Conservation (phyloP, 2,797 vertebrate genomes). For the Microtus obscurus region DNA sequence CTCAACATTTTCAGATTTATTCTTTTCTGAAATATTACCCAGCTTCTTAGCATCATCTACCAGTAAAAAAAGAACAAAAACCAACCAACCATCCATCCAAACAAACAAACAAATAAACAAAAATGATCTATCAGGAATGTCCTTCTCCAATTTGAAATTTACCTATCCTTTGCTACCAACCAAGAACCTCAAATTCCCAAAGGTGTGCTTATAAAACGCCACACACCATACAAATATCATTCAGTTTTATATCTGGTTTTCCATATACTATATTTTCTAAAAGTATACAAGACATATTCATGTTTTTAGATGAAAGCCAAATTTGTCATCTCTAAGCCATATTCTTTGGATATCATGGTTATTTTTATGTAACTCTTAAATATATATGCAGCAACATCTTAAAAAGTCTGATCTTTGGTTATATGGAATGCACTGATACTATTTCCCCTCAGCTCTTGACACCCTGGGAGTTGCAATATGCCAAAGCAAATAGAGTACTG, state of each 20-base stretch:
- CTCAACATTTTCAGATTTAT: background rate
- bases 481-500: conserved; percentile 32
- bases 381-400: background rate
- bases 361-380: conserved; percentile 41
- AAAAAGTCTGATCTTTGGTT: conserved; percentile 43
- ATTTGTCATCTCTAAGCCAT: background rate
- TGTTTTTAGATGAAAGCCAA: conserved; percentile 7
- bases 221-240: background rate
- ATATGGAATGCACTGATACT: background rate
- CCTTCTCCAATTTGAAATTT: background rate
- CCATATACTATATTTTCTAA: background rate
- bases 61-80: background rate
- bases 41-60: background rate
- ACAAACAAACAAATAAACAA: background rate
- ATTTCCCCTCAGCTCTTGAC: conserved; percentile 13
- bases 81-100: background rate
- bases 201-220: background rate
- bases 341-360: conserved; percentile 18
- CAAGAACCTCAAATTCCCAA: conserved; percentile 13
- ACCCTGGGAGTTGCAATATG: conserved; percentile 45
- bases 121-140: background rate
- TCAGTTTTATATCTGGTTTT: conserved; percentile 44
- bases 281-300: background rate
- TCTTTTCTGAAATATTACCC: background rate
- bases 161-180: background rate